These are phyloP conservation scores for Thamnaconus septentrionalis DNA, from an alignment of 2,113 vertebrate genomes.

Conservation along the genomic window DNA sequence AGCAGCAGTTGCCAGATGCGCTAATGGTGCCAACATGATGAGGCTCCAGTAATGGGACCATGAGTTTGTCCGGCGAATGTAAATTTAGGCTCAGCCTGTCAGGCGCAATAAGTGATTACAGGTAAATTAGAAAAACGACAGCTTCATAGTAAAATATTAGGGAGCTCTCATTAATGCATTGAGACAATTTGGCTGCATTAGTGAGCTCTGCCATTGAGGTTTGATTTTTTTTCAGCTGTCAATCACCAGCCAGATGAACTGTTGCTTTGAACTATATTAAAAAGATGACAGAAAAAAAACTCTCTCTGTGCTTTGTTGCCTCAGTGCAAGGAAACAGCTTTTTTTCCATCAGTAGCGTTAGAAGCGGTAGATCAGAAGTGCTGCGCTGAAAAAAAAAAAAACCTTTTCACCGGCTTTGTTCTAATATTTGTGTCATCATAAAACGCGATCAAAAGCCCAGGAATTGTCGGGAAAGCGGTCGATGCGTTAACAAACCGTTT, in stretches of 20 bases:
- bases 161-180: constrained; percentile 40
- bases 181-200: constrained; percentile 51
- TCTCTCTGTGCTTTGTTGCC: too few relatives aligned
- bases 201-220: constrained; percentile 49
- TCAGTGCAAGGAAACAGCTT: too few relatives aligned
- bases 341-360: too few relatives aligned
- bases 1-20: constrained; percentile 49
- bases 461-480: too few relatives aligned
- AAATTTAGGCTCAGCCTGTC: constrained; percentile 60
- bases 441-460: too few relatives aligned
- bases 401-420: too few relatives aligned
- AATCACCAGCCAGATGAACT: constrained; percentile 49
- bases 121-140: constrained; percentile 54
- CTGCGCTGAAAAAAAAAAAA: too few relatives aligned
- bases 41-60: constrained; percentile 6
- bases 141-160: constrained; percentile 50
- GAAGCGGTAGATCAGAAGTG: too few relatives aligned
- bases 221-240: constrained; percentile 56
- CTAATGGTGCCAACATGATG: constrained; percentile 44
- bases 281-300: too few relatives aligned
- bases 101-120: constrained; percentile 65
- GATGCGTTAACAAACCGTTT: too few relatives aligned
- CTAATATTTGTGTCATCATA: too few relatives aligned
- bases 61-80: constrained; percentile 56
- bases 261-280: constrained; percentile 6